A percentile compares a stretch with the other conserved stretches of the same genome.
Evolutionary conservation across 2,888 invertebrate genomes (phyloP).

Genomic region (Drosophila setosimentum): DNA sequence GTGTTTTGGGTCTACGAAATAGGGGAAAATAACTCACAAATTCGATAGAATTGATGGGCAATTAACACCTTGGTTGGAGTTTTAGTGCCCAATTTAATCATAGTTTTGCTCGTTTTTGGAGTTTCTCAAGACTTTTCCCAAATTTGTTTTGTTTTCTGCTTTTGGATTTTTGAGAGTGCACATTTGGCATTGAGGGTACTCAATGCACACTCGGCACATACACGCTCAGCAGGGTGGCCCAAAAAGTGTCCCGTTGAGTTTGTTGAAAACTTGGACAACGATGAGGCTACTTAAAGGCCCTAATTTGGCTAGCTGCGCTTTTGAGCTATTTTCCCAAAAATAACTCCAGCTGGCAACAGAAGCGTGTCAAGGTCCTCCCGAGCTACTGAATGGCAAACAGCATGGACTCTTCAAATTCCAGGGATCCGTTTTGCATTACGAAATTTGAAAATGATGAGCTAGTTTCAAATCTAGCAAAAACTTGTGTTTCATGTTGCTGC

Average conservation of each 20-base stretch:
- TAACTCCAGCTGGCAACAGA: slow-evolving; percentile 72
- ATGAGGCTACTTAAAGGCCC: slow-evolving; percentile 76
- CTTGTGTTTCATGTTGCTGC: neutral
- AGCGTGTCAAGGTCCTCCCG: slow-evolving; percentile 81
- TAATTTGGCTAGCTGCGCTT: slow-evolving; percentile 56
- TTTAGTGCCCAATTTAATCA: slow-evolving; percentile 26
- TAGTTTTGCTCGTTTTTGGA: slow-evolving; percentile 8
- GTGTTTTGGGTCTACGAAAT: slow-evolving; percentile 26
- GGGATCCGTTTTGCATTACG: neutral
- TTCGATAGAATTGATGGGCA: slow-evolving; percentile 65
- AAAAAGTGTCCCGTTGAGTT: slow-evolving; percentile 65
- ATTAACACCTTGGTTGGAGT: slow-evolving; percentile 78
- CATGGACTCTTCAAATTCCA: slow-evolving; percentile 21
- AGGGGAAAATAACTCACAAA: slow-evolving; percentile 51
- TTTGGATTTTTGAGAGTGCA: slow-evolving; percentile 39
- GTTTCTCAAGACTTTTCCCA: slow-evolving; percentile 21
- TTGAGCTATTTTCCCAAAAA: slow-evolving; percentile 52
- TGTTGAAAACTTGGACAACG: slow-evolving; percentile 67
- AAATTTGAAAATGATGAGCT: neutral
- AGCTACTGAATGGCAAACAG: slow-evolving; percentile 65
- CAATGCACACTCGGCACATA: slow-evolving; percentile 3
- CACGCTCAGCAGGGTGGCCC: slow-evolving; percentile 41
- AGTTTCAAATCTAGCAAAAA: neutral
- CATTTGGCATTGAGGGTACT: slow-evolving; percentile 30
- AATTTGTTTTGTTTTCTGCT: neutral